A percentile compares a stretch with the other conserved stretches of the same genome.
Conservation (phyloP, 2,113 vertebrate species). For the Mus spicilegus region DNA sequence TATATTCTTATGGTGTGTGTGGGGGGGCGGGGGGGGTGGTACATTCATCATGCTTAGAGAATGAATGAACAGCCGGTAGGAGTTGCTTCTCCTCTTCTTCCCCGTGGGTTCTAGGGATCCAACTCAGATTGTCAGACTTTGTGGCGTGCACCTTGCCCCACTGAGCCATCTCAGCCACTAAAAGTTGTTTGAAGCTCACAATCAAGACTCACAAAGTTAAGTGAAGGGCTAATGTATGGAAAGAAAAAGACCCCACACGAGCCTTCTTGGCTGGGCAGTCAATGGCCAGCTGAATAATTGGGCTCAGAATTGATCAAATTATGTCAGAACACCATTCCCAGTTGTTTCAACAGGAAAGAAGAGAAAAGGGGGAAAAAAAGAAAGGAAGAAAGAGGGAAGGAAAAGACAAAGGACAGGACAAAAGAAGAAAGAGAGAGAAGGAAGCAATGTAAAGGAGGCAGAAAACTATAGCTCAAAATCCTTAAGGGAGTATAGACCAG, state of each 20-base stretch:
- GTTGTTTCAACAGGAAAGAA: not conserved
- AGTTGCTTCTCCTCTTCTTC: not conserved
- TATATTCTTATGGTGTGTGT: not conserved
- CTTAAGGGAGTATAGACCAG: not conserved
- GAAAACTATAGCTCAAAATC: not conserved
- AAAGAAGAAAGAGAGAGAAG: not conserved
- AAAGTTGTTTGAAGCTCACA: not conserved
- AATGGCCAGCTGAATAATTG: fast-evolving
- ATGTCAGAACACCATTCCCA: not conserved
- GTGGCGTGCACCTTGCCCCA: not conserved
- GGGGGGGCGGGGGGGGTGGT: not conserved
- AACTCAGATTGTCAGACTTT: not conserved
- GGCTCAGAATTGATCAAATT: not conserved
- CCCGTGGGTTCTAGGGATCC: not conserved
- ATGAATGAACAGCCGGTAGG: no score
- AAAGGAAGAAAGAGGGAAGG: not conserved
- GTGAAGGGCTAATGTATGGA: not conserved
- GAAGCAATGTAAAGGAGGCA: not conserved
- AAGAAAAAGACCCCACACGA: not conserved
- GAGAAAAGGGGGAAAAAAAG: not conserved
- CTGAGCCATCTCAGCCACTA: not conserved
- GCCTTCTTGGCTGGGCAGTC: not conserved
- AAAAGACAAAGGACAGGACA: not conserved
- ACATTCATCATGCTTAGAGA: not conserved
- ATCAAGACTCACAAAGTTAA: not conserved